Evolutionary conservation across 2,888 invertebrate species (phyloP), one percentile per base, ranked within the genome.

Genomic region (Latheticus oryzae): DNA sequence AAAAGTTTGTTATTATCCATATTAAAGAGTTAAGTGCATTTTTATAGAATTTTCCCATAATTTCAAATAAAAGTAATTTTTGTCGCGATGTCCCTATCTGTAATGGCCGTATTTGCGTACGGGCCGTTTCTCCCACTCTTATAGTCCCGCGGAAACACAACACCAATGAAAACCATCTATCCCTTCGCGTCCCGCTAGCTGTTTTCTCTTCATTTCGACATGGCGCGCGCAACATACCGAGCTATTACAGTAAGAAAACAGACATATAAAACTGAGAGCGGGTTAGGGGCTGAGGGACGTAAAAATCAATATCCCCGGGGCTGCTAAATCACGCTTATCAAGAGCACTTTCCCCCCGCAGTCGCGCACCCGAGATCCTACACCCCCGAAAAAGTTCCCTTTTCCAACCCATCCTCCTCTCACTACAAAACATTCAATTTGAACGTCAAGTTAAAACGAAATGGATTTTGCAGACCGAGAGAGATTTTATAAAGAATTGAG

Each of bases 251-350:
- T 80, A 80, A 81, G 81, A 81, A 80, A 80, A 80, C 80, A 81
- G 80, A 81, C 80, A 80, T 80, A 81, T 79, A 80, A 80, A 80
- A 80, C 79, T 79, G 79, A 76, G 78, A 75, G 78, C 73, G 76
- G 76, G 76, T 74, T 74, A 73, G 75, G 76, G 75, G 76, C 69
- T 68, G 76, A 73, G 79, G 77, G 77, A 76, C 78, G 78, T 77
- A 80, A 80, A 81, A 79, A 79, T 79, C 79, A 79, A 79, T 79
- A 79, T 86, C 86, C 86, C 81, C 85, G 85, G 86, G 86, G 86
- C 86, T 86, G 86, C 86, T 87, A 87, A 87, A 87, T 87, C 87
- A 87, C 86, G 86, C 80, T 80, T 80, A 80, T 80, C 80, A 80
- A 80, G 80, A 80, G 80, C 78, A 80, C 78, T 79, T 79, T 78